Percentiles rank a stretch among this genome's conserved stretches.
Evolutionary conservation across 2,888 invertebrate genomes (phyloP).

Genomic region (Lithophane socia): DNA sequence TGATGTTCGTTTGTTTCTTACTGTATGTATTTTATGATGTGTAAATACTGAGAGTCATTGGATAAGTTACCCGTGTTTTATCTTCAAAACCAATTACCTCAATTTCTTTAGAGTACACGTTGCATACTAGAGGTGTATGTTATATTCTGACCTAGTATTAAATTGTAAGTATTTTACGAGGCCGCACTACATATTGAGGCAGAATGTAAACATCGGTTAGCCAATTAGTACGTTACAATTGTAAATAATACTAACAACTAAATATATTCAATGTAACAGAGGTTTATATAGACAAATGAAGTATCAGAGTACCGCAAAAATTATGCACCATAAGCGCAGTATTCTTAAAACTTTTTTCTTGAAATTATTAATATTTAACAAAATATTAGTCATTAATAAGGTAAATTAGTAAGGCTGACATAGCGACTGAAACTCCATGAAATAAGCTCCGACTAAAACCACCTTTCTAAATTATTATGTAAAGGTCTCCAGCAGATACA

Average conservation of each 20-base stretch:
- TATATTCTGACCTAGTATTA: conserved; percentile 85
- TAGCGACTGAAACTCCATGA: conserved; percentile 70
- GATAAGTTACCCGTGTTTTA: conserved; percentile 88
- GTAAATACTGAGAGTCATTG: conserved; percentile 89
- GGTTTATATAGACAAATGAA: conserved; percentile 71
- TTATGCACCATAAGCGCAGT: conserved; percentile 80
- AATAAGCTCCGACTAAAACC: conserved; percentile 23
- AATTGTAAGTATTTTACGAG: conserved; percentile 82
- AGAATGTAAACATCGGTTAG: conserved; percentile 77
- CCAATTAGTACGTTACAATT: conserved; percentile 79
- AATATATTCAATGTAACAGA: conserved; percentile 75
- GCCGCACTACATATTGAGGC: conserved; percentile 78
- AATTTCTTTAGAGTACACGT: conserved; percentile 88
- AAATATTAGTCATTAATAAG: conserved; percentile 79
- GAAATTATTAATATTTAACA: conserved; percentile 78
- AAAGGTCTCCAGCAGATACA: background rate
- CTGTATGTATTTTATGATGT: conserved; percentile 74
- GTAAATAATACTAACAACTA: conserved; percentile 82
- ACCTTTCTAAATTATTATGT: background rate
- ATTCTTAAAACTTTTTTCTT: conserved; percentile 77
- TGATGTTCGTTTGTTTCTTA: conserved; percentile 68
- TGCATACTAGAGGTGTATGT: conserved; percentile 82
- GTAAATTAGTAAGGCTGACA: conserved; percentile 69
- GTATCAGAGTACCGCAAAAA: conserved; percentile 67
- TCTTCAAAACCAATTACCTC: conserved; percentile 90